Conservation (phyloP, 2,888 invertebrate genomes). For the Eupithecia subumbrata region DNA sequence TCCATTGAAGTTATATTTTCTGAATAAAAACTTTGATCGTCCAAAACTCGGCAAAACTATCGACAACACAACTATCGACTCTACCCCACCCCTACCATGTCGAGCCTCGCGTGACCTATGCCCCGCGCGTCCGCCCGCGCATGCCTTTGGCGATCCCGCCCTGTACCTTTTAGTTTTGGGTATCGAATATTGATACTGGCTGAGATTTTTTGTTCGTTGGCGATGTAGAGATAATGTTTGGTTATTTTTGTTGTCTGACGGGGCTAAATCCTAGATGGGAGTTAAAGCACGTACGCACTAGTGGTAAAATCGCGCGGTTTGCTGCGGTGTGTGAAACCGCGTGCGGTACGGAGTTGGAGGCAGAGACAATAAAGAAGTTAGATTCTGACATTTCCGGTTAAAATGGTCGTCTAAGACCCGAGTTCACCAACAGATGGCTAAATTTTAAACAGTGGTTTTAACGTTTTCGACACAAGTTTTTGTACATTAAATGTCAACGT, state of each 20-base stretch:
- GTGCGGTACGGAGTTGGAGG: background rate
- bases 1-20: too few species aligned
- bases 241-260: slow-evolving; percentile 7
- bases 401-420: too few species aligned
- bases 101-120: slow-evolving; percentile 75
- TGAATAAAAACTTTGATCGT: too few species aligned
- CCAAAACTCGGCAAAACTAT: too few species aligned
- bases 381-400: too few species aligned
- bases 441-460: too few species aligned
- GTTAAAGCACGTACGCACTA: background rate
- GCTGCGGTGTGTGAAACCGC: background rate
- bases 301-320: background rate
- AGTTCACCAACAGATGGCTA: too few species aligned
- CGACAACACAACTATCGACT: slow-evolving; percentile 28
- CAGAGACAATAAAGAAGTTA: background rate
- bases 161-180: slow-evolving; percentile 70
- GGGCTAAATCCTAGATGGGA: background rate
- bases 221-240: slow-evolving; percentile 14
- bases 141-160: slow-evolving; percentile 73
- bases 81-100: slow-evolving; percentile 28
- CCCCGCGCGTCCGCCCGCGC: slow-evolving; percentile 61
- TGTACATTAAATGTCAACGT: too few species aligned
- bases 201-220: slow-evolving; percentile 47
- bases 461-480: too few species aligned
- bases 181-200: slow-evolving; percentile 70